phyloP scores from a whole-genome alignment of 1,140 invertebrate species.

The Hyphantria cunea region DNA sequence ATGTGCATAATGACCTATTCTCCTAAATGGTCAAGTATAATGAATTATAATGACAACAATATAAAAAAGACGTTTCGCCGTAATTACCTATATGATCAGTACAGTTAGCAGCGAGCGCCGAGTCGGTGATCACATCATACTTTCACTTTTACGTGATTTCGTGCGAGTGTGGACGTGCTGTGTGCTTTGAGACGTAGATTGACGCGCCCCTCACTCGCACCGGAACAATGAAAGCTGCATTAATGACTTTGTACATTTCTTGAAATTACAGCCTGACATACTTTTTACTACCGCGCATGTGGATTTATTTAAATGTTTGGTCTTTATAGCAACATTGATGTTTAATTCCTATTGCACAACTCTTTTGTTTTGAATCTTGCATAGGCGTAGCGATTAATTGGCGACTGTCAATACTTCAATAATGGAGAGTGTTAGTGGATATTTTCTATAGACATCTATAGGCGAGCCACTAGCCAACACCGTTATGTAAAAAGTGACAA shows the following conservation, averaged over 20 bases:
- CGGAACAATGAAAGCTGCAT: constrained; percentile 68
- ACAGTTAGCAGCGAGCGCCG: constrained; percentile 29
- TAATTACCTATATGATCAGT: constrained; percentile 13
- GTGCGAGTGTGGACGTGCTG: constrained; percentile 50
- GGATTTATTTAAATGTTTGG: not conserved
- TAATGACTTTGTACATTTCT: constrained; percentile 40
- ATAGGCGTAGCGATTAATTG: not conserved
- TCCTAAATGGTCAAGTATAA: not conserved
- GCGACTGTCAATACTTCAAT: not conserved
- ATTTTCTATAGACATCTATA: constrained; percentile 33
- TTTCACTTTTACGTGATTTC: constrained; percentile 73
- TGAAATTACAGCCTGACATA: constrained; percentile 28
- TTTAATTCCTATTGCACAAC: too few relatives aligned
- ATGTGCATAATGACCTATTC: constrained; percentile 32
- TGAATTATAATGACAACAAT: not conserved
- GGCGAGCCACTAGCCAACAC: constrained; percentile 37
- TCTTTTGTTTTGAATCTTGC: too few relatives aligned
- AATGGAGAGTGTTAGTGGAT: not conserved
- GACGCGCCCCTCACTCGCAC: constrained; percentile 42
- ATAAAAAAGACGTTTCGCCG: constrained; percentile 2
- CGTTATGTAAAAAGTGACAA: constrained; percentile 79
- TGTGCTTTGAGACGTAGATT: constrained; percentile 29
- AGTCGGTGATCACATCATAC: constrained; percentile 60
- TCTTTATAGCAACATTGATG: not conserved
- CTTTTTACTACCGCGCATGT: constrained; percentile 9